These are phyloP conservation scores for Notothenia rossii DNA, from an alignment of 2,113 vertebrate species.

Conservation along the genomic window DNA sequence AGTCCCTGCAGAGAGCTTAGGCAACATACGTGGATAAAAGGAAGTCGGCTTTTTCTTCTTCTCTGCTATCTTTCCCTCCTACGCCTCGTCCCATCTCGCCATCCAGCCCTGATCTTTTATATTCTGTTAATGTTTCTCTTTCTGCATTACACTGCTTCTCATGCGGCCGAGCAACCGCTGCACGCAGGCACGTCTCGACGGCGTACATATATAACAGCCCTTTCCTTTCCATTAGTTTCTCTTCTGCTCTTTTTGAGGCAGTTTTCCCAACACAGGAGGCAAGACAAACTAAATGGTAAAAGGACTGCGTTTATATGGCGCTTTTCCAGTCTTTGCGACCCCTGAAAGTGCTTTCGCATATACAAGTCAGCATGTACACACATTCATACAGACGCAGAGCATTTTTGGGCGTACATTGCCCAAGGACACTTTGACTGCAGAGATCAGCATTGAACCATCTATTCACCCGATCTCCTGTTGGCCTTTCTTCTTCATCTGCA, in stretches of 20 bases:
- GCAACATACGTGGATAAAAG: constrained; percentile 43
- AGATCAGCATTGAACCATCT: no score
- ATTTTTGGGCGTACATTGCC: no score
- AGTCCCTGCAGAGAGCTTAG: constrained; percentile 59
- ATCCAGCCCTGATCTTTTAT: constrained; percentile 18
- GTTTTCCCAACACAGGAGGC: background rate
- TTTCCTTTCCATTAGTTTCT: background rate
- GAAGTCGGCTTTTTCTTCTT: constrained; percentile 38
- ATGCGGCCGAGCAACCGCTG: background rate
- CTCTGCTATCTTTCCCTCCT: constrained; percentile 23
- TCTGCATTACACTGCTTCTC: constrained; percentile 4
- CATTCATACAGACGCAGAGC: no score
- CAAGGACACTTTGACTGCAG: no score
- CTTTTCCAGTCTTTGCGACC: no score
- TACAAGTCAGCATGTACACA: no score
- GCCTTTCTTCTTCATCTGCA: background rate
- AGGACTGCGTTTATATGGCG: no score
- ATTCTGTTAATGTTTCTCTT: constrained; percentile 22
- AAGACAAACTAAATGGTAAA: background rate
- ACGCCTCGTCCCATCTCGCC: constrained; percentile 3
- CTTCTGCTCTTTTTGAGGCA: background rate
- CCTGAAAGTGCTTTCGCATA: no score
- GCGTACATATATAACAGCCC: background rate
- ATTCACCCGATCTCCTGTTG: background rate
- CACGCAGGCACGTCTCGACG: no score